Conservation (phyloP, 2,888 invertebrate species). For the Dasypolia templi region DNA sequence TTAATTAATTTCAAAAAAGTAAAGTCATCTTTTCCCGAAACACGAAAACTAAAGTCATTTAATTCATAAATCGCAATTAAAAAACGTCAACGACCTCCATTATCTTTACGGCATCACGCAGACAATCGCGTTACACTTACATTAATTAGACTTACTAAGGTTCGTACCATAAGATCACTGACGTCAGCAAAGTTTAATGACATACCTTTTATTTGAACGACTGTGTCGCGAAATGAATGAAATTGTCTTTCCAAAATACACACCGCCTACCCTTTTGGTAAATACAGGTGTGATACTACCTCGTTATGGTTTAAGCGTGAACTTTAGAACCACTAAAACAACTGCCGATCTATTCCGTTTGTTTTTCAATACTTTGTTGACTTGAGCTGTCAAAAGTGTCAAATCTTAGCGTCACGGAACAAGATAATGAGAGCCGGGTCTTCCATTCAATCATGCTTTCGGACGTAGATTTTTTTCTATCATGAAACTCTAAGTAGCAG, state of each 20-base stretch:
- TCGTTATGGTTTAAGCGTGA: background rate
- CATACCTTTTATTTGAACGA: slow-evolving; percentile 25
- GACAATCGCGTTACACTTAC: slow-evolving; percentile 54
- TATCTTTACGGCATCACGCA: slow-evolving; percentile 59
- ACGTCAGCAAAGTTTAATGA: slow-evolving; percentile 50
- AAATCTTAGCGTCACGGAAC: background rate
- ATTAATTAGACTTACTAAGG: slow-evolving; percentile 58
- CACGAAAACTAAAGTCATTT: slow-evolving; percentile 28
- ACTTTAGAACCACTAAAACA: background rate
- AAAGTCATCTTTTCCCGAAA: slow-evolving; percentile 16
- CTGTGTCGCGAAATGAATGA: slow-evolving; percentile 2
- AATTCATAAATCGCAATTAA: slow-evolving; percentile 64
- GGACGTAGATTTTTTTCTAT: background rate
- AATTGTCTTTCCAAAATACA: background rate
- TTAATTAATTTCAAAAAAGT: background rate
- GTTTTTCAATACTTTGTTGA: background rate
- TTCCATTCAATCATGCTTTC: background rate
- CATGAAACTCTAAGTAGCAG: background rate
- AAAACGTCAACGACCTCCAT: slow-evolving; percentile 56
- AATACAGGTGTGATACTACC: too few species aligned
- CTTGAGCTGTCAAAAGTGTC: background rate
- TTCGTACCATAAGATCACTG: slow-evolving; percentile 32
- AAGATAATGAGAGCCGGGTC: background rate
- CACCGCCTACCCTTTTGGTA: background rate
- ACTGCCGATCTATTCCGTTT: background rate